Percentiles rank a stretch among this genome's conserved stretches.
phyloP scores from a whole-genome alignment of 2,888 invertebrate genomes.

The Nemapogon koenigi region DNA sequence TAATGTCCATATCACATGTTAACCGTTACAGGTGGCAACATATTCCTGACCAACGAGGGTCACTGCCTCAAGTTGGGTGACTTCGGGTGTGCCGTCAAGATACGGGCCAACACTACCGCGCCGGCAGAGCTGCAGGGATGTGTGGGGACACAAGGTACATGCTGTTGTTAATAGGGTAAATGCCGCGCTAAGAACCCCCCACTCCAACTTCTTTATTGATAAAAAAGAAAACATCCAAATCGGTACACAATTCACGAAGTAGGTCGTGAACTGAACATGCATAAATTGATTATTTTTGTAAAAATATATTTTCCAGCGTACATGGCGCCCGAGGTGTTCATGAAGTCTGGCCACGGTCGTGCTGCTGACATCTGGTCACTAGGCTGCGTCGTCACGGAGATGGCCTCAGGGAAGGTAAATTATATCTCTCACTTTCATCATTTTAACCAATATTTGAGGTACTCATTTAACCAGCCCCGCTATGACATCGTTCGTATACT shows the following conservation, averaged over 20 bases:
- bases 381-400: constrained; percentile 94
- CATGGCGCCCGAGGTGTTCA: constrained; percentile 97
- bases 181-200: not conserved
- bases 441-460: too few species aligned
- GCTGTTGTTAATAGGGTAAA: not conserved
- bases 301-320: constrained; percentile 70
- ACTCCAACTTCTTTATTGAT: not conserved
- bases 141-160: constrained; percentile 88
- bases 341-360: constrained; percentile 89
- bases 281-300: not conserved
- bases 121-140: constrained; percentile 87
- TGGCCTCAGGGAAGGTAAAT: constrained; percentile 91
- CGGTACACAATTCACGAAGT: not conserved
- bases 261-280: not conserved
- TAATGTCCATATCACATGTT: too few species aligned
- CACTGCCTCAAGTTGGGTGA: constrained; percentile 92
- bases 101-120: constrained; percentile 85
- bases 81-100: constrained; percentile 93
- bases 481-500: too few species aligned
- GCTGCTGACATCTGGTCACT: constrained; percentile 96
- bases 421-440: too few species aligned
- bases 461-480: too few species aligned
- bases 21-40: constrained; percentile 78
- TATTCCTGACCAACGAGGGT: constrained; percentile 88
- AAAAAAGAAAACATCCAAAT: not conserved